Evolutionary conservation across 2,113 vertebrate species (phyloP).

Genomic region (Peucedramus taeniatus): DNA sequence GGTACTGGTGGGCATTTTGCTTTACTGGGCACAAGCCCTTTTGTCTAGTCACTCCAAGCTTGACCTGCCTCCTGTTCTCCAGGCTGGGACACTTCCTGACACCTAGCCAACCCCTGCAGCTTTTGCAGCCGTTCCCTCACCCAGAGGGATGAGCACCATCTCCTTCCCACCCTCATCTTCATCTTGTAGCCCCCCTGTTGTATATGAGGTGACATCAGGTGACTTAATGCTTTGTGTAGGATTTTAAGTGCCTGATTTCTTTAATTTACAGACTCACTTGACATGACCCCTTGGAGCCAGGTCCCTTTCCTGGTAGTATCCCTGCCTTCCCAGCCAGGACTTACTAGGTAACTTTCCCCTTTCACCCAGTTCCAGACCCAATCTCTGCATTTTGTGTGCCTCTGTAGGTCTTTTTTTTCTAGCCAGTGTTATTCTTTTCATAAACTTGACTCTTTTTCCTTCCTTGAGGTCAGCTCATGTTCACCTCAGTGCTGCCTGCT

Average conservation of each 20-base stretch:
- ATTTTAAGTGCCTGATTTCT: background rate
- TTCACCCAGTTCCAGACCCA: background rate
- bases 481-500: background rate
- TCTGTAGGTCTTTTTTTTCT: background rate
- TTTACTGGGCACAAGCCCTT: background rate
- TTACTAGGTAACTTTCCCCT: background rate
- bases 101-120: accelerated
- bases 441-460: background rate
- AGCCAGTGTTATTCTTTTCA: background rate
- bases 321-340: background rate
- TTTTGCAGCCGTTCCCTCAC: background rate
- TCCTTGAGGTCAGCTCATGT: background rate
- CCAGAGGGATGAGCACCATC: background rate
- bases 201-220: background rate
- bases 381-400: background rate
- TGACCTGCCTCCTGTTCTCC: background rate
- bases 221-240: background rate
- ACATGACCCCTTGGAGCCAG: background rate
- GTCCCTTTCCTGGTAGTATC: background rate
- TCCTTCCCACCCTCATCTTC: background rate
- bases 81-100: accelerated
- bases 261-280: background rate
- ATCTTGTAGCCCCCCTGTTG: background rate
- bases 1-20: background rate
- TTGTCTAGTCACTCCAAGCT: background rate